Percentiles rank a stretch among this genome's conserved stretches.
Evolutionary conservation across 2,113 vertebrate genomes (phyloP).

Genomic region (Marmota monax): DNA sequence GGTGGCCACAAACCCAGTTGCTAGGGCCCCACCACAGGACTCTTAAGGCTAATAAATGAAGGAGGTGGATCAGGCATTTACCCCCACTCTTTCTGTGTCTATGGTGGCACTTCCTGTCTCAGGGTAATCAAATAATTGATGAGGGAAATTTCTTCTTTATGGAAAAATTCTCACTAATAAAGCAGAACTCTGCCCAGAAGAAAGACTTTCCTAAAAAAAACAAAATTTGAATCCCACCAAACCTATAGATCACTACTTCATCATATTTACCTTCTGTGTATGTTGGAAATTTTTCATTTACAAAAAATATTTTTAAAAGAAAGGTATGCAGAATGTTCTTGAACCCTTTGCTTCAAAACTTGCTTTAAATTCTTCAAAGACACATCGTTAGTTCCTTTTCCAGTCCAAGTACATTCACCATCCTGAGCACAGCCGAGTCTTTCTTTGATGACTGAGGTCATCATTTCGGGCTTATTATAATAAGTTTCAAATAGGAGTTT

Average conservation of each 20-base stretch:
- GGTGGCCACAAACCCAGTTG: background rate
- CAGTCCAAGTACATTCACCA: background rate
- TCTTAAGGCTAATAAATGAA: background rate
- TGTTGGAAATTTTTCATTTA: constrained; percentile 9
- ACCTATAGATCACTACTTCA: background rate
- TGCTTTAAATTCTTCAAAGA: constrained; percentile 54
- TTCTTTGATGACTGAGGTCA: constrained; percentile 68
- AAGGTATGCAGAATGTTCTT: constrained; percentile 48
- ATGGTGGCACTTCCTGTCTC: background rate
- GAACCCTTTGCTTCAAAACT: constrained; percentile 41
- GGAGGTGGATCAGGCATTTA: background rate
- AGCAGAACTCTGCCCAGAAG: background rate
- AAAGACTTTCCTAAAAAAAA: background rate
- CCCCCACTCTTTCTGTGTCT: background rate
- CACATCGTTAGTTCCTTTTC: constrained; percentile 17
- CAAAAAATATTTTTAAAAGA: background rate
- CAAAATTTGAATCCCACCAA: background rate
- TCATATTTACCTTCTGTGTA: background rate
- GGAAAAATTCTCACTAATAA: constrained; percentile 38
- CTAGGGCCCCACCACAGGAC: background rate
- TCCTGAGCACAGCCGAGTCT: constrained; percentile 40
- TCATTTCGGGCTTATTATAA: constrained; percentile 66
- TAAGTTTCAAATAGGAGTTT: constrained; percentile 72
- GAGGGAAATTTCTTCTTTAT: background rate
- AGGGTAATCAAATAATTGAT: background rate